These are phyloP conservation scores for Vireo altiloquus DNA, from an alignment of 2,113 vertebrate genomes.

Conservation along the genomic window DNA sequence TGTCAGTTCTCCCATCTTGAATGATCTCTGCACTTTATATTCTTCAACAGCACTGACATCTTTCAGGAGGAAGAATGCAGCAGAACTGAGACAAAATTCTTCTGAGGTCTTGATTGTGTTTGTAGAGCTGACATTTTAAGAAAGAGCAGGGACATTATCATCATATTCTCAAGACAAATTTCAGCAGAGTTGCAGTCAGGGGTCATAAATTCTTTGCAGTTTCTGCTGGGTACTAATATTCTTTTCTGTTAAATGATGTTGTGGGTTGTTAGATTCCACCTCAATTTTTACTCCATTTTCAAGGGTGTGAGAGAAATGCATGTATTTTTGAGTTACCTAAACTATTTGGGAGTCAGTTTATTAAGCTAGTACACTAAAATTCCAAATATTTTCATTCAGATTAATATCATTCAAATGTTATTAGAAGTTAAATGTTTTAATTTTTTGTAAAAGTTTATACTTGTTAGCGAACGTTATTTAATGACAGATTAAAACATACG, in stretches of 20 bases:
- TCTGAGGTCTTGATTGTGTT: not conserved
- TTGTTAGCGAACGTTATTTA: constrained; percentile 42
- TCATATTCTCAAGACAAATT: constrained; percentile 2
- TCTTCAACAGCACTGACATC: not conserved
- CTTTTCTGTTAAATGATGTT: not conserved
- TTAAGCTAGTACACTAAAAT: constrained; percentile 16
- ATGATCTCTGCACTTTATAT: not conserved
- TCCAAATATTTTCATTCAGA: not conserved
- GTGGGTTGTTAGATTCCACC: not conserved
- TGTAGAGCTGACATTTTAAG: not conserved
- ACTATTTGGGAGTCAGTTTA: not conserved
- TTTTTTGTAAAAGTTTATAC: constrained; percentile 1
- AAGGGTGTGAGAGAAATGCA: not conserved
- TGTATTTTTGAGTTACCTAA: not conserved
- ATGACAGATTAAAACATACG: not conserved
- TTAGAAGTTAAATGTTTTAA: not conserved
- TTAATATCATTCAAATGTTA: not conserved
- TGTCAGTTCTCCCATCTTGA: not conserved
- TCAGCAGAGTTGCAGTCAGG: not conserved
- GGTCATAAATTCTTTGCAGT: not conserved
- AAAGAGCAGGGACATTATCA: not conserved
- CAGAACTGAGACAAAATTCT: not conserved
- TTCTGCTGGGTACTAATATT: not conserved
- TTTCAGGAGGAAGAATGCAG: not conserved
- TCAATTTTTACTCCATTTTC: not conserved